Base-by-base conservation (phyloP, 1,140 invertebrate genomes). In the Calliphora vicina region DNA sequence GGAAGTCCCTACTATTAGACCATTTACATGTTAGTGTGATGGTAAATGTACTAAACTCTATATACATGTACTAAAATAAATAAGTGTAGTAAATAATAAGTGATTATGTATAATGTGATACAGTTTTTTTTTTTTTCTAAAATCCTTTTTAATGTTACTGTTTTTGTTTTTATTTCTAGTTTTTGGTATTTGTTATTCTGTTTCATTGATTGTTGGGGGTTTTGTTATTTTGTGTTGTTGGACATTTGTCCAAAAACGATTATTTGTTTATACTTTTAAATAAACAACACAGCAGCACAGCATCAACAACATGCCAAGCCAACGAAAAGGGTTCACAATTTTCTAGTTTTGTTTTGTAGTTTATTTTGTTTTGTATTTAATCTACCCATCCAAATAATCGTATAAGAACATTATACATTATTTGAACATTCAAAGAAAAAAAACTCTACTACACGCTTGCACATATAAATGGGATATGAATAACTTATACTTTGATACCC, bases 211-310 rank as follows among this genome's bases (percentile, higher is more conserved):
- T 57, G 50, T n/a, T 57, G 50, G 5, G 50, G 50, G 50, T 57
- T 57, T 17, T 35, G 2, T 35, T 35, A 4, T 35, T 35, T 35
- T 57, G n/a, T n/a, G 5, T 57, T 57, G 10, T 57, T 57, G 50
- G 50, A 57, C n/a, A 57, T 57, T 57, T 57, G 50, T 57, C 50
- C 50, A 57, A 57, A 57, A 57, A 57, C 50, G 50, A 57, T 57
- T 57, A 57, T 57, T 57, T 57, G 50, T 57, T 15, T 57, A 57
- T 15, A 57, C 15, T 57, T 57, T n/a, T 17, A 57, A 57, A 57
- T 57, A 57, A 57, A 57, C 50, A 57, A 57, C n/a, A 57, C 50
- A 57, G n/a, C 50, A 57, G 13, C 10, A 57, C 15, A 15, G n/a
- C 50, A 57, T 15, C 5, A 57, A 57, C 50, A 57, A 57, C 13